A percentile compares a stretch with the other conserved stretches of the same genome.
Conservation (phyloP, 2,113 vertebrate species). For the Mirounga angustirostris region DNA sequence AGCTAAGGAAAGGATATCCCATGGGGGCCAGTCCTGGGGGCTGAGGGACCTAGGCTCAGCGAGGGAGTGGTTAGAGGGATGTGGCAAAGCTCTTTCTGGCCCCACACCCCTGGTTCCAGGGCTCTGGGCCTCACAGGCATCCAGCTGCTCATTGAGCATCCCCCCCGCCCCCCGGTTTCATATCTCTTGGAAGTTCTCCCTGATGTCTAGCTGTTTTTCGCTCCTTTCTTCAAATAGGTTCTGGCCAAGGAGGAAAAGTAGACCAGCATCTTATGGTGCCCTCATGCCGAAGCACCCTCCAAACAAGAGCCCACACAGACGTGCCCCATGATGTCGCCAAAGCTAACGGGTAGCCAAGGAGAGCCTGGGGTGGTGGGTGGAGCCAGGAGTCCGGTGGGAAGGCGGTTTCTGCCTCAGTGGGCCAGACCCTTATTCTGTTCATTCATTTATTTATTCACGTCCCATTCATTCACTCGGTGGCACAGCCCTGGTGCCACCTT, state of each 20-base stretch:
- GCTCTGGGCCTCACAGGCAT: neutral
- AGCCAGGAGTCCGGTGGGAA: neutral
- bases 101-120: neutral
- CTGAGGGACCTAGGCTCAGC: fast-evolving
- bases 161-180: fast-evolving
- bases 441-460: neutral
- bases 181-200: neutral
- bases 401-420: neutral
- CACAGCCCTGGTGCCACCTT: neutral
- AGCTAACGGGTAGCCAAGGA: neutral
- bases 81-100: neutral
- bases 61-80: fast-evolving
- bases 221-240: neutral
- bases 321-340: neutral
- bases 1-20: neutral
- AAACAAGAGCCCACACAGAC: neutral
- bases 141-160: neutral
- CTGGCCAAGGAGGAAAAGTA: neutral
- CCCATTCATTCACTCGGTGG: neutral
- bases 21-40: neutral
- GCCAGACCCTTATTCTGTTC: neutral
- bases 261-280: no score
- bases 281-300: fast-evolving
- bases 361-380: no score
- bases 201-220: neutral